Evolutionary conservation across 2,797 vertebrate genomes (phyloP).

Genomic region (Anguilla obscura): DNA sequence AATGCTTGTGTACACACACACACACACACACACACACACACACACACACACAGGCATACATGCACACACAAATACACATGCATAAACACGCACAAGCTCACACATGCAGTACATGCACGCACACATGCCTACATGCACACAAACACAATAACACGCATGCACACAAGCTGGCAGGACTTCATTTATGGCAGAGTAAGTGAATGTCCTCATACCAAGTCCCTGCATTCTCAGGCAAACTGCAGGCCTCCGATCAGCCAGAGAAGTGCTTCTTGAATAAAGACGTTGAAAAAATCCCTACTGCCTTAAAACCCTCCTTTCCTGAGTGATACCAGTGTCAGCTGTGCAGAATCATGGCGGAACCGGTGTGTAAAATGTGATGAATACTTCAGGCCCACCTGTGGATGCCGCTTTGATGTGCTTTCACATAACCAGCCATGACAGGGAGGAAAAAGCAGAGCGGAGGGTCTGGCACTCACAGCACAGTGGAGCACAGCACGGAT

Average conservation of each 20-base stretch:
- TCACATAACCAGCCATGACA: not conserved
- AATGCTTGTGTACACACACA: no score
- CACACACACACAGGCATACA: no score
- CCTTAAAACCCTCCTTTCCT: not conserved
- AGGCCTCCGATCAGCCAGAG: not conserved
- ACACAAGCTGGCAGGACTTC: no score
- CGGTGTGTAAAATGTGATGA: not conserved
- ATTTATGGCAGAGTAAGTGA: not conserved
- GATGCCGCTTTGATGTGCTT: not conserved
- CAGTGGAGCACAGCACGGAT: not conserved
- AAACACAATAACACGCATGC: no score
- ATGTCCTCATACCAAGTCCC: not conserved
- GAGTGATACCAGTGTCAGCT: not conserved
- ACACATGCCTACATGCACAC: no score
- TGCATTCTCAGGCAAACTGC: not conserved
- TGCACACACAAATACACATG: no score
- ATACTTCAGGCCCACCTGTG: not conserved
- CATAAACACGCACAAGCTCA: no score
- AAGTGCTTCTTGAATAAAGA: not conserved
- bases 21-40: no score
- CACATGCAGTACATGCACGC: no score
- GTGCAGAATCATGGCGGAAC: not conserved
- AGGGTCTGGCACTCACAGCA: not conserved
- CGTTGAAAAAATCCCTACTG: not conserved
- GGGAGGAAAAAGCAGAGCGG: not conserved